Conservation (phyloP, 2,888 invertebrate genomes). For the Theretra japonica region DNA sequence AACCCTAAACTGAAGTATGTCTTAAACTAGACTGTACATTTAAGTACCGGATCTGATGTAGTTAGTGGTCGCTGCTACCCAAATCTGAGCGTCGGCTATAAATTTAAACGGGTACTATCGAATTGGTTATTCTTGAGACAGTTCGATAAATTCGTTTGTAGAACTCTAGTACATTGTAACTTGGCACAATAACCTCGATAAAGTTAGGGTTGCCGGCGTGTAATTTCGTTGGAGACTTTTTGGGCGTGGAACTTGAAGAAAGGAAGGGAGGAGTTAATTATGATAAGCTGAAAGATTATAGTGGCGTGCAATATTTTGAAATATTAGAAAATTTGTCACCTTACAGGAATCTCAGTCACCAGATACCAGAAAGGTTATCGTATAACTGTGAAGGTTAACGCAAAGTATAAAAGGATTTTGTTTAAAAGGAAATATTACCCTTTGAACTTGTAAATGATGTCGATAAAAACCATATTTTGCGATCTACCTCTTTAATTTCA, state of each 20-base stretch:
- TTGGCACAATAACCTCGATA: conserved; percentile 40
- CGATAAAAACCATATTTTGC: no score
- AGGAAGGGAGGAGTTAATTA: no score
- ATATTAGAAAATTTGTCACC: no score
- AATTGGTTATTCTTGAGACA: conserved; percentile 32
- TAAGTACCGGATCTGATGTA: background rate
- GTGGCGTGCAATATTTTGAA: background rate
- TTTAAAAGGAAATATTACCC: no score
- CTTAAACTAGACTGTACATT: conserved; percentile 1
- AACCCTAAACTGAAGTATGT: background rate
- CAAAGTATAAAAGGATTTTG: no score
- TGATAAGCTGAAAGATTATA: background rate
- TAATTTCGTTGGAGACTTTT: background rate
- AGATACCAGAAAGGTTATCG: no score
- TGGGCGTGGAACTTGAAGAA: background rate
- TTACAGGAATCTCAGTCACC: no score
- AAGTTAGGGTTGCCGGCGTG: conserved; percentile 10
- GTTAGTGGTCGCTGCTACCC: conserved; percentile 7
- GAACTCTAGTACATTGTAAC: conserved; percentile 40
- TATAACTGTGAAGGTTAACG: no score
- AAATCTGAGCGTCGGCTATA: conserved; percentile 33
- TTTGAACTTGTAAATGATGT: no score
- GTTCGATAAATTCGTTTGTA: conserved; percentile 37
- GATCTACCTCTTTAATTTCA: no score
- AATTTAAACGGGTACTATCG: conserved; percentile 40